Evolutionary conservation across 2,888 invertebrate genomes (phyloP), one percentile per base, ranked within the genome.

Genomic region (Corythucha ciliata): DNA sequence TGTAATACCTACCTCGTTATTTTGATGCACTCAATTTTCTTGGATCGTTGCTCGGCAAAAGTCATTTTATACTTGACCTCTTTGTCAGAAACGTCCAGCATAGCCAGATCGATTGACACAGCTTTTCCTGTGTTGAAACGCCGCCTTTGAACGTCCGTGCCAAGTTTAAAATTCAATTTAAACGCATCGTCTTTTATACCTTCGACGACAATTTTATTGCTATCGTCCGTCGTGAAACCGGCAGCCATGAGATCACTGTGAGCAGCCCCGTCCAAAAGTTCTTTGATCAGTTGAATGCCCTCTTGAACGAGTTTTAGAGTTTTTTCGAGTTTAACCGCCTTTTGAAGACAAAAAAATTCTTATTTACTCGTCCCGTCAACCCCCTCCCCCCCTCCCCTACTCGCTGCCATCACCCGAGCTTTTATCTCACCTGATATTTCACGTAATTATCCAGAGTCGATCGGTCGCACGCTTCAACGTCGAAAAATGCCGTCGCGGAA

Each of bases 11-110:
- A 54, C 89, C 83, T 76, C 29, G 86, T 79, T 2, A 91, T 72
- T 55, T 86, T 72, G 64, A 78, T 78, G 64, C 89, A 90, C 65
- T 83, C 84, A 59, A 81, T 78, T 57, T 85, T 75, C 64, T 91
- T 91, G 61, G 80, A 81, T 0, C 86, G 85, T 63, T 89, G 87
- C 63, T 90, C 86, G 42, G 87, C 87, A 65, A 88, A 91, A 3
- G 86, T 83, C 78, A 87, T 83, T 58, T 83, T 83, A 18, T 77
- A 76, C 24, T 18, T 25, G 1, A 37, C 26, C 32, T 24, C 22
- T 20, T 45, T 45, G 18, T 33, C 8, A 22, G 45, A 33, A 32
- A 32, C 29, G 7, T 33, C 45, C 1, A 45, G 16, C n/a, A 21
- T 45, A 2, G 45, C 4, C 3, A n/a, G 6, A 12, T 10, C 4